Conservation (phyloP, 2,797 vertebrate genomes). For the Steatocranus sp. region DNA sequence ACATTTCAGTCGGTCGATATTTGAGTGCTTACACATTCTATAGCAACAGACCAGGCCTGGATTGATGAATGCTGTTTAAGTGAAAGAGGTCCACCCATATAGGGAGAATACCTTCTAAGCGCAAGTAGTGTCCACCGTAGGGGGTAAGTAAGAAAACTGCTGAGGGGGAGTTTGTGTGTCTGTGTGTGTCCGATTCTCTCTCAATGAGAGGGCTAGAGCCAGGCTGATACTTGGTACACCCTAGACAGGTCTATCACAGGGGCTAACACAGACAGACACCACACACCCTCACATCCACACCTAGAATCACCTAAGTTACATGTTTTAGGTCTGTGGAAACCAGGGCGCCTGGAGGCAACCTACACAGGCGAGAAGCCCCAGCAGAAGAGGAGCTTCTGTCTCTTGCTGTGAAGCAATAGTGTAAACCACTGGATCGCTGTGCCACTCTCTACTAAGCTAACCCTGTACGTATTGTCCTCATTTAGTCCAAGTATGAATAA, state of each 20-base stretch:
- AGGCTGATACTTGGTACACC: neutral
- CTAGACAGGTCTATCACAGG: neutral
- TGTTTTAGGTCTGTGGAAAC: neutral
- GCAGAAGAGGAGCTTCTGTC: neutral
- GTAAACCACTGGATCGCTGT: neutral
- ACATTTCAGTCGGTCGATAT: conserved; percentile 37
- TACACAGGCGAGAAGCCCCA: neutral
- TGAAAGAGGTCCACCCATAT: neutral
- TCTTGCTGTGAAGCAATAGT: neutral
- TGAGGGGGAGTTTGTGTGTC: neutral
- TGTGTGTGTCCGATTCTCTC: neutral
- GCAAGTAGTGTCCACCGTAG: conserved; percentile 7
- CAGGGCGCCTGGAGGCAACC: neutral
- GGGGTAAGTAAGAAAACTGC: conserved; percentile 11
- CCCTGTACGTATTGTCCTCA: neutral
- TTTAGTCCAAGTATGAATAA: neutral
- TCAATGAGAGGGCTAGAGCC: neutral
- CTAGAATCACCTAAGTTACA: neutral
- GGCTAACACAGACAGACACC: neutral
- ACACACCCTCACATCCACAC: neutral
- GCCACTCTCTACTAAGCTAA: neutral
- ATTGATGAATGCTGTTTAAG: conserved; percentile 34
- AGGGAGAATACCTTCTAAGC: neutral
- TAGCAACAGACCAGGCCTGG: conserved; percentile 15
- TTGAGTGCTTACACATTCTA: conserved; percentile 39